A percentile compares a stretch with the other conserved stretches of the same genome.
Conservation (phyloP, 2,113 vertebrate genomes). For the Apteryx mantelli region DNA sequence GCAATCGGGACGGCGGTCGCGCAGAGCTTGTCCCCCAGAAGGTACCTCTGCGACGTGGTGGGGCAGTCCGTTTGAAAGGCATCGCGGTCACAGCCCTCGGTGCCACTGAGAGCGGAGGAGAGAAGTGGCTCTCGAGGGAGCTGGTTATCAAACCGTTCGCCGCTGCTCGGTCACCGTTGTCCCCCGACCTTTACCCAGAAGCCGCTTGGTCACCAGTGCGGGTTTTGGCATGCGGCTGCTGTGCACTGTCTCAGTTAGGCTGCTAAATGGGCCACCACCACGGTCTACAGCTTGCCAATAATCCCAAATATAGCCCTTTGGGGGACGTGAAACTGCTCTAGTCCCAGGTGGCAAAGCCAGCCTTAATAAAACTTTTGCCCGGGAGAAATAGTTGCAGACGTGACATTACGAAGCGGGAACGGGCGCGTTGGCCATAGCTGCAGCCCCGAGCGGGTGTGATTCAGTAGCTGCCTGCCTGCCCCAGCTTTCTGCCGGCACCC, state of each 20-base stretch:
- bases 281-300: accelerated
- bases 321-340: accelerated
- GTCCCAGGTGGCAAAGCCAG: not conserved
- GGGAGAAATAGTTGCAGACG: not conserved
- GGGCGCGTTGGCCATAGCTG: not conserved
- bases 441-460: not conserved
- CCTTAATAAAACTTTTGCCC: not conserved
- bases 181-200: not conserved
- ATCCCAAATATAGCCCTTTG: accelerated
- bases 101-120: not conserved
- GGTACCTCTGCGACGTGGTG: not conserved
- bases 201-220: accelerated
- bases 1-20: not conserved
- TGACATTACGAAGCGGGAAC: accelerated
- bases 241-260: accelerated
- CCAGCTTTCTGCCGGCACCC: not conserved
- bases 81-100: not conserved
- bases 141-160: not conserved
- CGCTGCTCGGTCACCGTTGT: accelerated
- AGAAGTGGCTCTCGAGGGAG: not conserved
- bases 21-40: not conserved
- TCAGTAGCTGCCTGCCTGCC: not conserved
- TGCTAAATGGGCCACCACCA: not conserved
- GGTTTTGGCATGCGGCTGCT: not conserved
- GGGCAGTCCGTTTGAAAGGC: not conserved